Conservation (phyloP, 64 coral and sea anemone species). For the Platygyra sinensis region DNA sequence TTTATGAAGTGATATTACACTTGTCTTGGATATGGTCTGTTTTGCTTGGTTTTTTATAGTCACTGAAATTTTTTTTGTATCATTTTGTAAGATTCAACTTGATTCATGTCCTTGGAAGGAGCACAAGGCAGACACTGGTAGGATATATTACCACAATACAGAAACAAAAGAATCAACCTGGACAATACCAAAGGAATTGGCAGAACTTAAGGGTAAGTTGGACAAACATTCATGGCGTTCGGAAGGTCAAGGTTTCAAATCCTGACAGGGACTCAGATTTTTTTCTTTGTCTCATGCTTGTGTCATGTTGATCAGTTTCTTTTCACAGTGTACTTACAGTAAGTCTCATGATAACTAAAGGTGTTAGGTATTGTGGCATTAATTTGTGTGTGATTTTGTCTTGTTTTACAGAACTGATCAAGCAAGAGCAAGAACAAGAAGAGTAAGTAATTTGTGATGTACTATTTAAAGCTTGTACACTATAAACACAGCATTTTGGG, state of each 20-base stretch:
- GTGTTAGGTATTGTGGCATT: neutral
- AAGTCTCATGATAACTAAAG: neutral
- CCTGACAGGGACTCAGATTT: too few relatives aligned
- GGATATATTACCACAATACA: constrained; percentile 88
- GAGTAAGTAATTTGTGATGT: constrained; percentile 50
- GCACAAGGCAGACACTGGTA: constrained; percentile 91
- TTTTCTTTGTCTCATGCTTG: too few relatives aligned
- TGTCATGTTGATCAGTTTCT: too few relatives aligned
- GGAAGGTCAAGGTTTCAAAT: too few relatives aligned
- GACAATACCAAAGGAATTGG: constrained; percentile 90
- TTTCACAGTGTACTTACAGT: too few relatives aligned
- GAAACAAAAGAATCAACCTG: constrained; percentile 98
- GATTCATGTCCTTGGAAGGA: constrained; percentile 98
- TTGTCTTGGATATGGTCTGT: neutral
- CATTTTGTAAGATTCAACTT: constrained; percentile 58
- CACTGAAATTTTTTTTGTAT: neutral
- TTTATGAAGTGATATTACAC: too few relatives aligned
- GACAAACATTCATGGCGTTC: too few relatives aligned
- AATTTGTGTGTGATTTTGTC: neutral
- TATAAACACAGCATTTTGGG: too few relatives aligned
- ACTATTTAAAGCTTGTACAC: too few relatives aligned
- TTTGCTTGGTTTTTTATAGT: neutral
- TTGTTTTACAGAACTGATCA: constrained; percentile 76
- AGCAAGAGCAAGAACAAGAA: constrained; percentile 73
- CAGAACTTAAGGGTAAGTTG: constrained; percentile 83